Percentiles rank a stretch among this genome's conserved stretches.
These are phyloP conservation scores for Phalacrocorax carbo DNA, from an alignment of 2,113 vertebrate genomes.

Conservation along the genomic window DNA sequence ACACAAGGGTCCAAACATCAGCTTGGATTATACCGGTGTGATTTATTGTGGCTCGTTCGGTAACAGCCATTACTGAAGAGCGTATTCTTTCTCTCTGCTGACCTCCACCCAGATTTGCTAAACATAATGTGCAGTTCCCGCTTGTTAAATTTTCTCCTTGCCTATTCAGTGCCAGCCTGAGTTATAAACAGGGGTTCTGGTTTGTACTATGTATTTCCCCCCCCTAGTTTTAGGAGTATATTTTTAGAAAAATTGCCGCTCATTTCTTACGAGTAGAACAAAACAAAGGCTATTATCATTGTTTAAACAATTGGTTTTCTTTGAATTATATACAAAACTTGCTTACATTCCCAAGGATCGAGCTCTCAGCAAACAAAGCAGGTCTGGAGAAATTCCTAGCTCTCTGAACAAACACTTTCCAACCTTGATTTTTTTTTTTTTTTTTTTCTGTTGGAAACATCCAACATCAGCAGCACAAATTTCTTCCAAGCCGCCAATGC, in stretches of 20 bases:
- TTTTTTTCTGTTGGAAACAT: background rate
- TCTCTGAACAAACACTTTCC: slow-evolving; percentile 46
- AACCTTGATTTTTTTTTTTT: background rate
- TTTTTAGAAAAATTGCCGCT: slow-evolving; percentile 56
- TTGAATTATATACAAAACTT: slow-evolving; percentile 68
- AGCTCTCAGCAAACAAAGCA: slow-evolving; percentile 65
- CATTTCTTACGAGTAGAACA: slow-evolving; percentile 51
- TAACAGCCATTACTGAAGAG: slow-evolving; percentile 24
- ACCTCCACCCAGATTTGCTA: slow-evolving; percentile 62
- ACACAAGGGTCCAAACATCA: slow-evolving; percentile 20
- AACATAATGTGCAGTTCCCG: slow-evolving; percentile 14
- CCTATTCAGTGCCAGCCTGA: slow-evolving; percentile 49
- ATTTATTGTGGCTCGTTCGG: background rate
- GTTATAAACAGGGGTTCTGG: slow-evolving; percentile 59
- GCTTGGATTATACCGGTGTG: background rate
- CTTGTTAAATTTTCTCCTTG: slow-evolving; percentile 56
- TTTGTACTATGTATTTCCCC: slow-evolving; percentile 45
- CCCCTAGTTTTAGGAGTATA: slow-evolving; percentile 33
- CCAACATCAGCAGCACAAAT: background rate
- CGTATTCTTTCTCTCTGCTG: slow-evolving; percentile 29
- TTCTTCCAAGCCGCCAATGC: background rate
- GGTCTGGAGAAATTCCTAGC: slow-evolving; percentile 61
- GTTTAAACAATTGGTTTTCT: slow-evolving; percentile 70
- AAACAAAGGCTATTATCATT: slow-evolving; percentile 62
- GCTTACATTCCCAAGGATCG: slow-evolving; percentile 63